Base-by-base conservation (phyloP, 2,888 invertebrate genomes). In the Xiphydria camelus region DNA sequence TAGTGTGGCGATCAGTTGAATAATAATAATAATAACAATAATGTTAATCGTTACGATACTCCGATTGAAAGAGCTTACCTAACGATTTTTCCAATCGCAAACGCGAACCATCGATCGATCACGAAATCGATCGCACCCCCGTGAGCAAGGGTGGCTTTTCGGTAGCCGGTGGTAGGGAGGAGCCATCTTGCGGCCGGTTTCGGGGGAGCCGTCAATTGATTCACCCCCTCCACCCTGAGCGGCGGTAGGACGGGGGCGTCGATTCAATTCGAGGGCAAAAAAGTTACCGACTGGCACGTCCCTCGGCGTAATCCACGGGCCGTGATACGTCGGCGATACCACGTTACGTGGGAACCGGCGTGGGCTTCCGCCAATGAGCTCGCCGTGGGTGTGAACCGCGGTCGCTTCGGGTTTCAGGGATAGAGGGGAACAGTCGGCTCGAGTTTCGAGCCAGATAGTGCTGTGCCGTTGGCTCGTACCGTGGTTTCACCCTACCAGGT, bases 131-230 rank as follows among this genome's bases (percentile, higher is more conserved):
- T n/a, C n/a, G 29, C 29, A 21, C 32, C 35, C 23, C 12, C 37
- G 26, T 45, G 32, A 46, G 7, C 41, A 36, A 19, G 44, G 47
- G 41, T 44, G 29, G 45, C 25, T 33, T 37, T 41, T 49, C 23
- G 36, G 47, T 39, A 31, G 39, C 32, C 57, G 58, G 64, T 62
- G 64, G 64, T 53, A 64, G 66, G 70, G 68, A 70, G 75, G 75
- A 75, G 75, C 75, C 75, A 75, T 74, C 75, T 75, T 75, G 75
- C 66, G 71, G 73, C 69, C 61, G 62, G 58, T 65, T 66, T 69
- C 62, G 61, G 67, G 68, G 62, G 57, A 66, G 63, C 60, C 64
- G 66, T 62, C 75, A 75, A 75, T 75, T 75, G 75, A 75, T 75
- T 75, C 70, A 63, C 61, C 66, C 70, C 72, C 71, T 61, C 73